phyloP scores from a whole-genome alignment of 1,140 invertebrate species.

The Ceratosolen solmsi region DNA sequence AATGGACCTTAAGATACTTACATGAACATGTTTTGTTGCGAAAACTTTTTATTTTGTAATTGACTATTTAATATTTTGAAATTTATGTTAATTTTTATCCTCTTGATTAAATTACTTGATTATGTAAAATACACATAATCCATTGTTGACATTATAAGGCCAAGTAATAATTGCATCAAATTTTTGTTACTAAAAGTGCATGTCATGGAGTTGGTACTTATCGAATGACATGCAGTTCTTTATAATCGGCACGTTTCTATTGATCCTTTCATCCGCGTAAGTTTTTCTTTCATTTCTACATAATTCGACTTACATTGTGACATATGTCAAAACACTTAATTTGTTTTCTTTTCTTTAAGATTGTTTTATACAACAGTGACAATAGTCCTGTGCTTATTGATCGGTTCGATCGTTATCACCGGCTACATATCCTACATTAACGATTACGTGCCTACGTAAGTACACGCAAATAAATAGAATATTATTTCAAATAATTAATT shows the following conservation, averaged over 20 bases:
- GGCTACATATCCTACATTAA: conserved; percentile 66
- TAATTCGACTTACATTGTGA: background rate
- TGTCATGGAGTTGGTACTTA: conserved; percentile 88
- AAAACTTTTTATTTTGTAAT: too few species aligned
- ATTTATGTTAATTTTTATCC: too few species aligned
- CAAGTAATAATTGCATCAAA: background rate
- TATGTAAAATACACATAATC: background rate
- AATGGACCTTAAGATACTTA: too few species aligned
- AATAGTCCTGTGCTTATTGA: conserved; percentile 58
- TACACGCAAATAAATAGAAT: too few species aligned
- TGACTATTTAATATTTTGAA: too few species aligned
- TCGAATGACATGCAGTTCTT: conserved; percentile 89
- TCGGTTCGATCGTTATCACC: conserved; percentile 62
- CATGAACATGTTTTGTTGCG: too few species aligned
- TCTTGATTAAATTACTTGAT: too few species aligned
- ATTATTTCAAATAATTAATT: too few species aligned
- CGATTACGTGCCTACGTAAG: conserved; percentile 71
- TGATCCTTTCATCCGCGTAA: conserved; percentile 76
- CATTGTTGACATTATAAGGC: background rate
- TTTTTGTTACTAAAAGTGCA: conserved; percentile 74
- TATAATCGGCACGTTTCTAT: conserved; percentile 72
- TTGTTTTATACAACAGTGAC: conserved; percentile 62
- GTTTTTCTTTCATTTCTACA: conserved; percentile 49
- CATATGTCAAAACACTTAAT: background rate
- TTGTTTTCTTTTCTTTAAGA: conserved; percentile 59